Base-by-base conservation (phyloP, 1,140 invertebrate species). In the Ostrea denselamellosa region DNA sequence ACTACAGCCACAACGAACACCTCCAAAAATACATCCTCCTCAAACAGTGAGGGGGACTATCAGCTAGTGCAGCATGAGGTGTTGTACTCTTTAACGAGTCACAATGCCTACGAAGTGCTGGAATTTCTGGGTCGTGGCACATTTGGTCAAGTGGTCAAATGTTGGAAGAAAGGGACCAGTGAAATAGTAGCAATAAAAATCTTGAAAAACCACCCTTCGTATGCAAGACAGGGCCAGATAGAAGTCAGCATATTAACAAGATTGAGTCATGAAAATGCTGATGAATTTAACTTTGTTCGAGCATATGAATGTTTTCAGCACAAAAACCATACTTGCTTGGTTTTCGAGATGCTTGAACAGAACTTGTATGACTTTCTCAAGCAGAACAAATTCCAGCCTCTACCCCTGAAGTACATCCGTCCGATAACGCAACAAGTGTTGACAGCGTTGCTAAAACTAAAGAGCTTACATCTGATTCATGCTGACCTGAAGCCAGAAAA, bases 181-280 rank as follows among this genome's bases (percentile, higher is more conserved):
- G 99, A 99, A 95, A 99, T 99, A 93, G 99, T 99, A 90, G 99
- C 99, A 93, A 99, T 99, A 94, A 99, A 99, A 96, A 99, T 99
- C 94, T 96, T 99, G 52, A 99, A 99, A 95, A 99, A 99, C 96
- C 99, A 99, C 96, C 99, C 99, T 85, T 99, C 98, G 85, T 99
- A 99, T 96, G 99, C 99, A 88, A 96, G 99, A 92, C 99, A 99
- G 96, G 99, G 99, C 91, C 99, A 99, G 96, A 99, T 99, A 95
- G 99, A 99, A 96, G 98, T 98, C 91, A 98, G 98, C 94, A 99
- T 99, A 95, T 96, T 99, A 93, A 98, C 98, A 87, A 97, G 98
- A 90, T 96, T 99, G 17, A 99, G 98, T 94, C 98, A 99, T 96
- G 99, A 99, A 96, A 99, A 99, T 97, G 99, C 99, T 91, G 99